Percentiles rank a stretch among this genome's conserved stretches.
Conservation (phyloP, 2,888 invertebrate genomes). For the Lochmaea crataegi region DNA sequence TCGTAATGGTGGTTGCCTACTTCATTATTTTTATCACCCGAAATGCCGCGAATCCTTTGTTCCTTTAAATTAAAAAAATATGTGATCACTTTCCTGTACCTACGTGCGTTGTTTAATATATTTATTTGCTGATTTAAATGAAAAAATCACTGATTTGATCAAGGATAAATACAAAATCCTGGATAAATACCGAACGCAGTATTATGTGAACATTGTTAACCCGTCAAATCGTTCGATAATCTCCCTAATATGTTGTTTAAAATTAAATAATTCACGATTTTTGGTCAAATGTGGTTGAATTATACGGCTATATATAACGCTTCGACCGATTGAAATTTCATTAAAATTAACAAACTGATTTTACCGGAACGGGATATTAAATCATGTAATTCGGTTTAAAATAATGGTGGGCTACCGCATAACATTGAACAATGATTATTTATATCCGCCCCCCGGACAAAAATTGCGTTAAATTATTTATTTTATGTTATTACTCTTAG, state of each 20-base stretch:
- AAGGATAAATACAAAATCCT: too few species aligned
- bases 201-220: not conserved
- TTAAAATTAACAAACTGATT: slow-evolving; percentile 20
- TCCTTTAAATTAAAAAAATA: too few species aligned
- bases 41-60: too few species aligned
- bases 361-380: slow-evolving; percentile 15
- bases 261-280: slow-evolving; percentile 9
- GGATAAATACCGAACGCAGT: too few species aligned
- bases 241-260: slow-evolving; percentile 4
- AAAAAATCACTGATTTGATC: too few species aligned
- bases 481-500: not conserved
- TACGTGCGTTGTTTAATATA: too few species aligned
- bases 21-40: too few species aligned
- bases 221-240: not conserved
- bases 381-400: slow-evolving; percentile 18
- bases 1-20: too few species aligned
- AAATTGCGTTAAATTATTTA: not conserved
- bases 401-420: slow-evolving; percentile 1
- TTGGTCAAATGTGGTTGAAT: slow-evolving; percentile 9
- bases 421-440: slow-evolving; percentile 3
- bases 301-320: not conserved
- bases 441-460: not conserved
- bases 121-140: too few species aligned
- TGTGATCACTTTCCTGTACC: too few species aligned
- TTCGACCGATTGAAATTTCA: slow-evolving; percentile 9